Percentiles rank a stretch among this genome's conserved stretches.
These are phyloP conservation scores for Podocnemis expansa DNA, from an alignment of 2,113 vertebrate genomes.

Conservation along the genomic window DNA sequence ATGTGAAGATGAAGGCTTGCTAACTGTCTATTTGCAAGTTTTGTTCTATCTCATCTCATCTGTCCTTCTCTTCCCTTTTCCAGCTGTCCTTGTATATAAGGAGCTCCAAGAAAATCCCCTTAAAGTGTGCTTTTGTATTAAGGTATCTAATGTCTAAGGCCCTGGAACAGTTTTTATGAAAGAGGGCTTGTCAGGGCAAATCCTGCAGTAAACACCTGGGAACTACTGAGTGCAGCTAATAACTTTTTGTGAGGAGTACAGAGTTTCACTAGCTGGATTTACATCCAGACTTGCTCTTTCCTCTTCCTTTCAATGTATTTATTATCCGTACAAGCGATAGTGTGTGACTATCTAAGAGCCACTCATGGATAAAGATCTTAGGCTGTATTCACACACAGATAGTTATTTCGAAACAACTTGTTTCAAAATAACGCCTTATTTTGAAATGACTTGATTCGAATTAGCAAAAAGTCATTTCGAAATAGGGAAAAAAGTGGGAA, in stretches of 20 bases:
- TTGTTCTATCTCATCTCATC: conserved; percentile 57
- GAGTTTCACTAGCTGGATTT: conserved; percentile 20
- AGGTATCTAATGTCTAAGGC: conserved; percentile 51
- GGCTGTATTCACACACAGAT: too few relatives aligned
- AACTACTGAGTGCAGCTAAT: conserved; percentile 31
- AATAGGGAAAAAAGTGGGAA: too few relatives aligned
- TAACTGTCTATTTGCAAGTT: neutral
- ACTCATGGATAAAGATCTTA: neutral
- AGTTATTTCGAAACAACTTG: too few relatives aligned
- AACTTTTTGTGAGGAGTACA: neutral
- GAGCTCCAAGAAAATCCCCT: conserved; percentile 32
- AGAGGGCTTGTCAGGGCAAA: conserved; percentile 49
- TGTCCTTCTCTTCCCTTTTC: conserved; percentile 35
- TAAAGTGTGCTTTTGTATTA: conserved; percentile 35
- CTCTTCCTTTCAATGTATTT: neutral
- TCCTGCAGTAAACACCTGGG: conserved; percentile 64
- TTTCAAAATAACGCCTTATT: too few relatives aligned
- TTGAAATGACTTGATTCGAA: too few relatives aligned
- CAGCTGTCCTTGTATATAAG: conserved; percentile 45
- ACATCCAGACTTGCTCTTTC: neutral
- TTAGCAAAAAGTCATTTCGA: too few relatives aligned
- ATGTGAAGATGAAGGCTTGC: conserved; percentile 33
- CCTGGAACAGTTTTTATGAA: conserved; percentile 45
- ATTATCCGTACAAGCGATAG: neutral
- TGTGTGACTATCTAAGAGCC: neutral